Evolutionary conservation across 2,113 vertebrate genomes (phyloP), one percentile per base, ranked within the genome.

Genomic region (Gnathonemus echidnorhynchus): DNA sequence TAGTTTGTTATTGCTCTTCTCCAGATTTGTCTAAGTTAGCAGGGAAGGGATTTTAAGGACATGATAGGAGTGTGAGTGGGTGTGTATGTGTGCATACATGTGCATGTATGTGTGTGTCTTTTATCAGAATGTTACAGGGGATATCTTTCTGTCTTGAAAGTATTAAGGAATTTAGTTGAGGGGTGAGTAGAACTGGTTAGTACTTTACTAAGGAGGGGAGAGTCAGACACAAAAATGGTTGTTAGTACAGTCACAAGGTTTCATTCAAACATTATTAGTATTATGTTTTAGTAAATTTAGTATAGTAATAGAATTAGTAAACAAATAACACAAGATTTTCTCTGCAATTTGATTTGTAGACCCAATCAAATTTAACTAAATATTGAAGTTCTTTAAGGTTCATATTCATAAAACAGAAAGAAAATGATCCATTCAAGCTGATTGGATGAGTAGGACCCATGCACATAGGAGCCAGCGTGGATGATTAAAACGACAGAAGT

Each of bases 191-290:
- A 95, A 93, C 94, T 91, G 90, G 96, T 96, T 96, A 96, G 96
- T 96, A 95, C 77, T 95, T 95, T 96, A 95, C 95, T 96, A 94
- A 95, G 95, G 95, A 95, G 95, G 95, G 95, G 94, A 93, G 92
- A 96, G 95, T 96, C 96, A 96, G 96, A 96, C 96, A 96, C 96
- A 96, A 96, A 96, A 96, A 96, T 96, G 96, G 96, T 96, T 96
- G 96, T 96, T 96, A 96, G 96, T 96, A 96, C 95, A 95, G 95
- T 96, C 96, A 96, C 92, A 96, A 95, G 94, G 93, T 95, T 95
- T 95, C 92, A 93, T 95, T 95, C 92, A 94, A 95, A 95, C 92
- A 93, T 92, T 80, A 83, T 35, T 92, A 93, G 92, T 92, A 96
- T 96, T 95, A 96, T 89, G 92, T 94, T 95, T 96, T 94, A 95